A percentile compares a stretch with the other conserved stretches of the same genome.
phyloP scores from a whole-genome alignment of 1,140 invertebrate species.

The Orchestia grillus region DNA sequence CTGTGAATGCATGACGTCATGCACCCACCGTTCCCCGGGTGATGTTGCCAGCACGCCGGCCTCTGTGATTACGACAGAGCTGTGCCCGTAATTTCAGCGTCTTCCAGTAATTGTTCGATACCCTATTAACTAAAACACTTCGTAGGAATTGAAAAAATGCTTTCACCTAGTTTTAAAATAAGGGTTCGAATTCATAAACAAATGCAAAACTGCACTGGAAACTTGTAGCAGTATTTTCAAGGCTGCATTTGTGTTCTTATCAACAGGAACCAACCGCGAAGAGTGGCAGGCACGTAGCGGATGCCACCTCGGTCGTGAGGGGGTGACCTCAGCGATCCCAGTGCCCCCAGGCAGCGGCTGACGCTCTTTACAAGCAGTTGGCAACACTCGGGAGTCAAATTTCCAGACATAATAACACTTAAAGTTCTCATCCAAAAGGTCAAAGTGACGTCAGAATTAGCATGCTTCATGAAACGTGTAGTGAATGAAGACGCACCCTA shows the following conservation, averaged over 20 bases:
- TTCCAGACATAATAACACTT: neutral
- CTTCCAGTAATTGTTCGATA: neutral
- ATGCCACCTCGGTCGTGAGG: neutral
- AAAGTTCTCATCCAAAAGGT: neutral
- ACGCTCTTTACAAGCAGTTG: too few species aligned
- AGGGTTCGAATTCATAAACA: neutral
- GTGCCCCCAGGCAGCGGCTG: neutral
- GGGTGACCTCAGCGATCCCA: neutral
- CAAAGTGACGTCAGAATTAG: neutral
- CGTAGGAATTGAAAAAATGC: neutral
- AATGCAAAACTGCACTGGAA: neutral
- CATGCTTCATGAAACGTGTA: neutral
- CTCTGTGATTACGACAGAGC: neutral
- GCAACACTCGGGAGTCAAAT: neutral
- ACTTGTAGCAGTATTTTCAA: neutral
- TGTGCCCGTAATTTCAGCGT: neutral
- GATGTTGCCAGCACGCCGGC: neutral
- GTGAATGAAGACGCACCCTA: neutral
- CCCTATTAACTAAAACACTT: neutral
- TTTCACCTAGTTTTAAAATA: neutral
- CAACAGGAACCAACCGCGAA: neutral
- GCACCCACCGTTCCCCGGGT: neutral
- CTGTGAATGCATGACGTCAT: neutral
- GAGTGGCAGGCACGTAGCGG: neutral
- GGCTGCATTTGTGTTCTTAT: neutral